A percentile compares a stretch with the other conserved stretches of the same genome.
Evolutionary conservation across 2,888 invertebrate species (phyloP).

Genomic region (Ormyrus thymus): DNA sequence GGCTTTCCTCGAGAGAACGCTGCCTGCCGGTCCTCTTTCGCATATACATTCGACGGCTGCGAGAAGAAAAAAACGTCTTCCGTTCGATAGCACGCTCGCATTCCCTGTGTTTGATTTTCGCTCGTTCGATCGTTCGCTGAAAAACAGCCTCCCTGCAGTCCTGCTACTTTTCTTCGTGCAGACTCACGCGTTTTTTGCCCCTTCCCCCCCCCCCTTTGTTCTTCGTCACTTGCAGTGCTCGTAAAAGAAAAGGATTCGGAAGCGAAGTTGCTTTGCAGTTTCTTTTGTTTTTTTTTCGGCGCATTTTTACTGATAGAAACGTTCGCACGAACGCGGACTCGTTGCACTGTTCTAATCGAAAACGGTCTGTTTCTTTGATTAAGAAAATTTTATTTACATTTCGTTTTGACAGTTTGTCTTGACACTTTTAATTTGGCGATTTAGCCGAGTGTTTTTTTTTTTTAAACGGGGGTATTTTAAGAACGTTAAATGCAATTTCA

Average conservation of each 20-base stretch:
- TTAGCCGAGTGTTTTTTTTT: slow-evolving; percentile 7
- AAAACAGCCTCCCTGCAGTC: neutral
- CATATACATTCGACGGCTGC: neutral
- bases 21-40: neutral
- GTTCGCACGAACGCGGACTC: neutral
- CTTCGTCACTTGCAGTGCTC: neutral
- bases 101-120: slow-evolving; percentile 47
- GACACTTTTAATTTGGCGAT: neutral
- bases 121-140: slow-evolving; percentile 31
- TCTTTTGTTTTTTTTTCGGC: slow-evolving; percentile 18
- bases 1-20: too few species aligned
- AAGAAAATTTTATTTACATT: slow-evolving; percentile 38
- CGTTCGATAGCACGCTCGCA: slow-evolving; percentile 5
- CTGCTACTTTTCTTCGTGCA: neutral
- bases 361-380: slow-evolving; percentile 5
- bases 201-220: too few species aligned
- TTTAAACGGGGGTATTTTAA: slow-evolving; percentile 9
- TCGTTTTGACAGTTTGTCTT: neutral
- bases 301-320: slow-evolving; percentile 7
- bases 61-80: slow-evolving; percentile 29
- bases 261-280: slow-evolving; percentile 2
- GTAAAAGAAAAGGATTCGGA: slow-evolving; percentile 6
- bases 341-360: slow-evolving; percentile 4
- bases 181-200: too few species aligned
- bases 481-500: slow-evolving; percentile 20